These are phyloP conservation scores for Stigmatopora argus DNA, from an alignment of 2,113 vertebrate species.

Conservation along the genomic window DNA sequence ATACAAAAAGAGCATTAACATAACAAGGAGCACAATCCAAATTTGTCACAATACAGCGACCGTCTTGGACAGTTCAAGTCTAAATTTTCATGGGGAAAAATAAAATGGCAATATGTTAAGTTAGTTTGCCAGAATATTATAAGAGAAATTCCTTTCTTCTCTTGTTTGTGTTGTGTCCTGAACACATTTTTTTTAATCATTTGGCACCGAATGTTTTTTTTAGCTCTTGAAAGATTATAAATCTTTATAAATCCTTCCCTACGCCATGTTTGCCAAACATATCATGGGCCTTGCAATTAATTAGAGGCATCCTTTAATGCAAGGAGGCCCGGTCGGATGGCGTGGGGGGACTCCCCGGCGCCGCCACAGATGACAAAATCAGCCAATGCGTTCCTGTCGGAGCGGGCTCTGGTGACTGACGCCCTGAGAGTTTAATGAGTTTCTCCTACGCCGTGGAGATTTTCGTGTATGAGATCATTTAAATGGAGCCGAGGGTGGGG, in stretches of 20 bases:
- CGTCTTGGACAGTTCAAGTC: no score
- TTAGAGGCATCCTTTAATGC: slow-evolving; percentile 55
- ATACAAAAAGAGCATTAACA: neutral
- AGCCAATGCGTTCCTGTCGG: slow-evolving; percentile 51
- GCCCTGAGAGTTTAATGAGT: slow-evolving; percentile 72
- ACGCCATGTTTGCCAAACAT: neutral
- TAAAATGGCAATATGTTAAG: no score
- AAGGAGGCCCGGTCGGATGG: slow-evolving; percentile 37
- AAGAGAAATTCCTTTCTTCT: no score
- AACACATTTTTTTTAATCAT: neutral
- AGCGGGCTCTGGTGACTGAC: slow-evolving; percentile 59
- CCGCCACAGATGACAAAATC: slow-evolving; percentile 25
- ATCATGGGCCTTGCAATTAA: slow-evolving; percentile 49
- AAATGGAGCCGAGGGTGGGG: slow-evolving; percentile 57
- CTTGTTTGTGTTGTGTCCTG: neutral
- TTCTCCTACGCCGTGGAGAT: slow-evolving; percentile 63
- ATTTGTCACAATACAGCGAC: no score
- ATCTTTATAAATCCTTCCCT: slow-evolving; percentile 12
- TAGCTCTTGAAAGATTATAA: slow-evolving; percentile 4
- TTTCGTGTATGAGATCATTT: slow-evolving; percentile 66
- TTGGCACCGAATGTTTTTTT: slow-evolving; percentile 20
- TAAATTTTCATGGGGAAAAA: no score
- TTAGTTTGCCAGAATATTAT: no score
- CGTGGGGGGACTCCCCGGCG: slow-evolving; percentile 38
- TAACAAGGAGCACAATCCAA: no score